Evolutionary conservation across 2,888 invertebrate species (phyloP), one percentile per base, ranked within the genome.

Genomic region (Cosmia pyralina): DNA sequence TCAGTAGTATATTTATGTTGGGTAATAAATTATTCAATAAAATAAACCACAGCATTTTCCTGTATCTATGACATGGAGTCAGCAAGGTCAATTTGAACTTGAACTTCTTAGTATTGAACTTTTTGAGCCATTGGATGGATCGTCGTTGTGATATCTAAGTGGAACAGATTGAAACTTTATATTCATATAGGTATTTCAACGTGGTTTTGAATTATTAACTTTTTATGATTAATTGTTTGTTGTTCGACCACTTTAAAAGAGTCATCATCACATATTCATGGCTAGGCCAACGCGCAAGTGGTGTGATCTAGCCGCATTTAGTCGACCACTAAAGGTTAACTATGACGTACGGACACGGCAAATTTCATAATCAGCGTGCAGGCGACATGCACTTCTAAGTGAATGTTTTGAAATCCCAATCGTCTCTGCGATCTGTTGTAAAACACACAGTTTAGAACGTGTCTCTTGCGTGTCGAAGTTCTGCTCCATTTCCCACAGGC

Each of bases 401-500:
- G 62, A 38, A 38, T 38, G 55, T 83, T 73, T 65, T 69, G 60
- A 66, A 75, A 79, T 73, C 34, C 10, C 41, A 70, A 69, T 67
- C 38, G 44, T 65, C 67, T 64, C 55, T 19, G 58, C 58, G 50
- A 62, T 69, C 69, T 22, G 19, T 50, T 60, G 57, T 38, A 64
- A 75, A 82, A 73, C 59, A 59, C n/a, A 44, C 48, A 2, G 64
- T 70, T 84, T 57, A 66, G 71, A 64, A 72, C 62, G 34, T 63
- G 53, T 60, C 57, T 75, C 57, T 75, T 71, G 58, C 60, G n/a
- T 69, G 34, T 67, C 22, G 52, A 19, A 68, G 70, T 84, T 76
- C 64, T 82, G 86, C 73, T 79, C 71, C 57, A 72, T 75, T 86
- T 79, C 74, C 57, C 74, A 72, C 75, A 52, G 41, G 13, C 44